A percentile compares a stretch with the other conserved stretches of the same genome.
Conservation (phyloP, 2,797 vertebrate species). For the Clarias laeviceps region DNA sequence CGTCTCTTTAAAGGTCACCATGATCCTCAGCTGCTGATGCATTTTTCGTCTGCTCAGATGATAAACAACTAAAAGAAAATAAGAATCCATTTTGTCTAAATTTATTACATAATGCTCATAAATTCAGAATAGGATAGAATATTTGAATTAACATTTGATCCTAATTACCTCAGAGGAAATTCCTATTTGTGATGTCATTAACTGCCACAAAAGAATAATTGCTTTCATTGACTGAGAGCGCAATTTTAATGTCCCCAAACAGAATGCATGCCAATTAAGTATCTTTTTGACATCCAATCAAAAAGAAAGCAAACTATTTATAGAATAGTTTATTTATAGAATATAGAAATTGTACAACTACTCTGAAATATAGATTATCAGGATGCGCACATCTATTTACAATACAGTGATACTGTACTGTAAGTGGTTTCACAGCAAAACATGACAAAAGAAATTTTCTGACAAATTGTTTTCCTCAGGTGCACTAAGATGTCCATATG, state of each 20-base stretch:
- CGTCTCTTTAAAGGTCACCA: conserved; percentile 35
- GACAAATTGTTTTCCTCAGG: no score
- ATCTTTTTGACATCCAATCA: background rate
- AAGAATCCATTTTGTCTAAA: background rate
- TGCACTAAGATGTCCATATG: no score
- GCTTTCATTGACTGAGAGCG: no score
- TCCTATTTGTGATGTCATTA: background rate
- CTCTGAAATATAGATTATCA: background rate
- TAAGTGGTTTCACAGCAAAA: background rate
- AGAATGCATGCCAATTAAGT: background rate
- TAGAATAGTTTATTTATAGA: background rate
- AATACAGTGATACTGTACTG: background rate
- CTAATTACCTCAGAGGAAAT: background rate
- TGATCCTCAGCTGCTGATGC: conserved; percentile 20
- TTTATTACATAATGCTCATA: background rate
- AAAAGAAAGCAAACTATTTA: background rate
- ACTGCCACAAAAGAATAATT: no score
- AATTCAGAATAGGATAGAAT: background rate
- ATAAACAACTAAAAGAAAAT: conserved; percentile 31
- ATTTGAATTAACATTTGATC: background rate
- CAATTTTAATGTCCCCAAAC: background rate
- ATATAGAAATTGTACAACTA: background rate
- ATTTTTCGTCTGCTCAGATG: conserved; percentile 17
- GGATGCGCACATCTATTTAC: background rate
- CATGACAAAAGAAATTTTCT: no score